Evolutionary conservation across 2,797 vertebrate genomes (phyloP).

Genomic region (Aphelocoma californica): DNA sequence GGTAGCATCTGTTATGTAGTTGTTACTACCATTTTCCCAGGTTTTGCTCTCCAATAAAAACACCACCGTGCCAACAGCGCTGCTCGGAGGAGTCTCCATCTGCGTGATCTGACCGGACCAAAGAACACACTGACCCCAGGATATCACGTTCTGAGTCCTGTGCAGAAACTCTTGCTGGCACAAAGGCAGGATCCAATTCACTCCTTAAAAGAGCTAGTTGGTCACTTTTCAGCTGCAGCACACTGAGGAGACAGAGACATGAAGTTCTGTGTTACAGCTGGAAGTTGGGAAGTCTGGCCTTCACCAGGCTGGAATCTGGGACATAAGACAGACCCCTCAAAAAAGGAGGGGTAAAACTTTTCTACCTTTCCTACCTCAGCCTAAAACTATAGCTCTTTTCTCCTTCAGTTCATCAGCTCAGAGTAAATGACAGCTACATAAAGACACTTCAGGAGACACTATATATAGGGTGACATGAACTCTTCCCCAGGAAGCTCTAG

Average conservation of each 20-base stretch:
- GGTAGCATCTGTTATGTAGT: background rate
- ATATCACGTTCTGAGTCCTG: background rate
- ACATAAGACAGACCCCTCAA: background rate
- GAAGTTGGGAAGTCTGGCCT: background rate
- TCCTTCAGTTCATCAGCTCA: background rate
- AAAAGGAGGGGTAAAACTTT: background rate
- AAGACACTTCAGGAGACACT: slow-evolving; percentile 7
- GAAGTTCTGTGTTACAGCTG: background rate
- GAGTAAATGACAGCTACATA: background rate
- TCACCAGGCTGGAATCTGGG: background rate
- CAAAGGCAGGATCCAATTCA: background rate
- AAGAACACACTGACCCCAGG: background rate
- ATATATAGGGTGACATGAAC: slow-evolving; percentile 32
- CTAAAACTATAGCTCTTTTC: background rate
- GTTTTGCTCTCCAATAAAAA: background rate
- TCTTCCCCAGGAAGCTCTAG: slow-evolving; percentile 12
- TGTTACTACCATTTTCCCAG: slow-evolving; percentile 26
- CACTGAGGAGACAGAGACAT: background rate
- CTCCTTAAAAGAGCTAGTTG: background rate
- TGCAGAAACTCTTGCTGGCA: slow-evolving; percentile 3
- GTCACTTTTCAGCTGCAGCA: background rate
- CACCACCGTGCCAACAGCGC: accelerated
- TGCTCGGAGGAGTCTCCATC: background rate
- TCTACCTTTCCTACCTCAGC: background rate
- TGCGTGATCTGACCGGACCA: background rate